Conservation (phyloP, 2,888 invertebrate genomes). For the Caenorhabditis afra region DNA sequence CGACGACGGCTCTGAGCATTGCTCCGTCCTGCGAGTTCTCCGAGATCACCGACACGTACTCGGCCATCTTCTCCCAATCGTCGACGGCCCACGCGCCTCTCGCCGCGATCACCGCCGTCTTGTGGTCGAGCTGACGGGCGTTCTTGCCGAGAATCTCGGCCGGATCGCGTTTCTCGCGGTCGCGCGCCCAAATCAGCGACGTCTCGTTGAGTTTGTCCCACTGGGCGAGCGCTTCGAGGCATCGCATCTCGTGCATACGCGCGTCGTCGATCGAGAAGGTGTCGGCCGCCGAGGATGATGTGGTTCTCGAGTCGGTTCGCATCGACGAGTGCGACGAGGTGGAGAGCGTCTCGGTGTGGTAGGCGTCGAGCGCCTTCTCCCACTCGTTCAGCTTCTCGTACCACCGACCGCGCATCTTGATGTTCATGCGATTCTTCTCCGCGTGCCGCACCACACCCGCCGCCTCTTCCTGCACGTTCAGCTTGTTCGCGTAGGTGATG, state of each 20-base stretch:
- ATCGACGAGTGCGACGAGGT: constrained; percentile 32
- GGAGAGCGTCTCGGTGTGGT: constrained; percentile 84
- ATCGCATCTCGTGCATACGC: constrained; percentile 93
- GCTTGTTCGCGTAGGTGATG: constrained; percentile 89
- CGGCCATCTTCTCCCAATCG: constrained; percentile 94
- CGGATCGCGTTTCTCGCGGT: constrained; percentile 13
- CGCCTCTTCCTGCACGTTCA: constrained; percentile 98
- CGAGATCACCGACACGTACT: constrained; percentile 88
- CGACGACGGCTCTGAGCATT: constrained; percentile 93
- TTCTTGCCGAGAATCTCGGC: constrained; percentile 26
- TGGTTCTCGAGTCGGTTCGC: neutral
- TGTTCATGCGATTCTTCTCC: constrained; percentile 66
- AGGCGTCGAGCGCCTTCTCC: constrained; percentile 94
- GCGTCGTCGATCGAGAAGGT: constrained; percentile 82
- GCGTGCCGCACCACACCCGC: constrained; percentile 92
- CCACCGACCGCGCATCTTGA: constrained; percentile 88
- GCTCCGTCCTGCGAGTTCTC: constrained; percentile 95
- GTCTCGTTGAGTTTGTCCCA: constrained; percentile 84
- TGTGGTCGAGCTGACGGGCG: constrained; percentile 67
- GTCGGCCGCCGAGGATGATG: constrained; percentile 27
- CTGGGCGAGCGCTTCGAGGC: constrained; percentile 95
- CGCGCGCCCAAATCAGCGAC: constrained; percentile 40
- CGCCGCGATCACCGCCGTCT: constrained; percentile 90
- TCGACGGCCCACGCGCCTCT: constrained; percentile 94
- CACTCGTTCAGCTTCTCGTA: constrained; percentile 99